Percentiles rank a stretch among this genome's conserved stretches.
These are phyloP conservation scores for Drosophila siamana DNA, from an alignment of 2,888 invertebrate species.

Conservation along the genomic window DNA sequence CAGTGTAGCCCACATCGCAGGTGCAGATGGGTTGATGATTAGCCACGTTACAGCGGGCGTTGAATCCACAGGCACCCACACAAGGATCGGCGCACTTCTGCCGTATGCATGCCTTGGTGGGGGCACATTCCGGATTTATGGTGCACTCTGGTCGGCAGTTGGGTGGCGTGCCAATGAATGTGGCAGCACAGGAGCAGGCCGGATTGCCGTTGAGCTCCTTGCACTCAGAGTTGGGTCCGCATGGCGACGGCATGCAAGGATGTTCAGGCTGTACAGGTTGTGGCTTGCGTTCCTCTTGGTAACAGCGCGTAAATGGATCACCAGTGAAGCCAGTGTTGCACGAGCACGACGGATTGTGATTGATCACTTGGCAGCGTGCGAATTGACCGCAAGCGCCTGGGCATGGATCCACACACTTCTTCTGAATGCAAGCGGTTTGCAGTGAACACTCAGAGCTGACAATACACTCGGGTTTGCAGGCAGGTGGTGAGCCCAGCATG, in stretches of 20 bases:
- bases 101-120: conserved; percentile 86
- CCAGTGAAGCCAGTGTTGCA: conserved; percentile 89
- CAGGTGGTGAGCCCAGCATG: conserved; percentile 90
- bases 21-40: conserved; percentile 86
- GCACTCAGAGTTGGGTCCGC: conserved; percentile 89
- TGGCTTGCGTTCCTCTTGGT: conserved; percentile 82
- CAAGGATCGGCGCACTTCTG: conserved; percentile 88
- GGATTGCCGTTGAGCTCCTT: conserved; percentile 86
- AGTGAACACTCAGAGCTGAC: conserved; percentile 91
- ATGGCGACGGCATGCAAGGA: conserved; percentile 88
- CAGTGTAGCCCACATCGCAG: conserved; percentile 87
- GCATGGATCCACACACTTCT: conserved; percentile 91
- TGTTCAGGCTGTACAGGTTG: conserved; percentile 85
- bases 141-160: conserved; percentile 89
- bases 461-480: conserved; percentile 92
- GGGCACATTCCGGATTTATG: conserved; percentile 87
- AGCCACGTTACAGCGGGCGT: conserved; percentile 88
- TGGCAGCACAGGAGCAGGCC: conserved; percentile 87
- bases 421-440: conserved; percentile 90
- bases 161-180: conserved; percentile 88
- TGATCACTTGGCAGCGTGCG: conserved; percentile 90
- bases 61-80: conserved; percentile 89
- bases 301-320: conserved; percentile 91
- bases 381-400: conserved; percentile 90
- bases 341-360: conserved; percentile 91